Conservation (phyloP, 2,888 invertebrate genomes). For the Parnassius orleans region DNA sequence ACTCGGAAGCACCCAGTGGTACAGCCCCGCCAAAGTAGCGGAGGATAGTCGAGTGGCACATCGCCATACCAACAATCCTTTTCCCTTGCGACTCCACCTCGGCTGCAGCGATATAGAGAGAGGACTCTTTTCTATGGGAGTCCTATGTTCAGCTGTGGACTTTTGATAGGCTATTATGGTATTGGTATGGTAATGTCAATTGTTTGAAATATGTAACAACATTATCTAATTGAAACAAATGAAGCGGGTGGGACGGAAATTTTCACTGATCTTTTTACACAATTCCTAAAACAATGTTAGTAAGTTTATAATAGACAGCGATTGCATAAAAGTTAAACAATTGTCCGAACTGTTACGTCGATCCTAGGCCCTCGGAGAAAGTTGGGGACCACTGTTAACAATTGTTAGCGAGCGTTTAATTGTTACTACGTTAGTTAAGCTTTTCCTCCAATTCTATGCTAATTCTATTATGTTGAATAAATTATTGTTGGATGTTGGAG, state of each 20-base stretch:
- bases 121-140: too few species aligned
- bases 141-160: too few species aligned
- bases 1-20: too few species aligned
- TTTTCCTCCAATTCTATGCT: constrained; percentile 13
- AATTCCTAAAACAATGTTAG: constrained; percentile 21
- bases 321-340: constrained; percentile 23
- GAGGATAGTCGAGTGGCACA: too few species aligned
- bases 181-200: neutral
- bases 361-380: constrained; percentile 1
- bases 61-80: too few species aligned
- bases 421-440: neutral
- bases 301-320: constrained; percentile 23
- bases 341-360: constrained; percentile 17
- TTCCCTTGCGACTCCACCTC: too few species aligned
- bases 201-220: constrained; percentile 6
- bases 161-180: too few species aligned
- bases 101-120: too few species aligned
- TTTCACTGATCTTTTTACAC: neutral
- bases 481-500: too few species aligned
- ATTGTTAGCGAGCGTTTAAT: constrained; percentile 15
- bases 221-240: constrained; percentile 14
- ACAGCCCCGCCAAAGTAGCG: too few species aligned
- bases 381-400: constrained; percentile 8
- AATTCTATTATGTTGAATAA: neutral
- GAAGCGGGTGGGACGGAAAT: constrained; percentile 1